These are phyloP conservation scores for Cepphus grylle DNA, from an alignment of 2,113 vertebrate genomes.

Conservation along the genomic window DNA sequence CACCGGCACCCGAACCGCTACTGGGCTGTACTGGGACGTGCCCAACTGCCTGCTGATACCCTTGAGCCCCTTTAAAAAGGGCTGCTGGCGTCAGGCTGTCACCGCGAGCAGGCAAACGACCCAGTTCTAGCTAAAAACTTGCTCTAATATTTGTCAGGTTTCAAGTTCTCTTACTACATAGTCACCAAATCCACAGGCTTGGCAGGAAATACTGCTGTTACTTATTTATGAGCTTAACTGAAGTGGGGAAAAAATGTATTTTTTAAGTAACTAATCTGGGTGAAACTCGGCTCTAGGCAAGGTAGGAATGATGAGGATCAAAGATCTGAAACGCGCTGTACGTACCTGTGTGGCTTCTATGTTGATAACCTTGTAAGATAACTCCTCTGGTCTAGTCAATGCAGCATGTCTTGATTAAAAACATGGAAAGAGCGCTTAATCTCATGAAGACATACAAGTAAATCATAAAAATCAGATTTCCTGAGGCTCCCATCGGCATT, in stretches of 20 bases:
- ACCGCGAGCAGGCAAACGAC: rapidly evolving
- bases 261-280: neutral
- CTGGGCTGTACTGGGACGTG: rapidly evolving
- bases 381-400: constrained; percentile 84
- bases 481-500: neutral
- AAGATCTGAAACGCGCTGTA: neutral
- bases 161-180: neutral
- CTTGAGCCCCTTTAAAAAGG: neutral
- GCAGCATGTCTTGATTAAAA: constrained; percentile 82
- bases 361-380: constrained; percentile 87
- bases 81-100: neutral
- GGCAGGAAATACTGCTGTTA: neutral
- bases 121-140: neutral
- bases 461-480: neutral
- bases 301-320: neutral
- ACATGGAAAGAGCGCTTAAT: neutral
- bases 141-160: neutral
- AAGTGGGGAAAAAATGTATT: neutral
- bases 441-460: neutral
- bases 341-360: constrained; percentile 92
- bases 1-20: neutral
- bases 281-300: neutral
- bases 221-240: neutral
- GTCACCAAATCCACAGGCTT: neutral
- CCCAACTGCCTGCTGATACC: neutral